These are phyloP conservation scores for Bactericera cockerelli DNA, from an alignment of 1,140 invertebrate genomes.

Conservation along the genomic window DNA sequence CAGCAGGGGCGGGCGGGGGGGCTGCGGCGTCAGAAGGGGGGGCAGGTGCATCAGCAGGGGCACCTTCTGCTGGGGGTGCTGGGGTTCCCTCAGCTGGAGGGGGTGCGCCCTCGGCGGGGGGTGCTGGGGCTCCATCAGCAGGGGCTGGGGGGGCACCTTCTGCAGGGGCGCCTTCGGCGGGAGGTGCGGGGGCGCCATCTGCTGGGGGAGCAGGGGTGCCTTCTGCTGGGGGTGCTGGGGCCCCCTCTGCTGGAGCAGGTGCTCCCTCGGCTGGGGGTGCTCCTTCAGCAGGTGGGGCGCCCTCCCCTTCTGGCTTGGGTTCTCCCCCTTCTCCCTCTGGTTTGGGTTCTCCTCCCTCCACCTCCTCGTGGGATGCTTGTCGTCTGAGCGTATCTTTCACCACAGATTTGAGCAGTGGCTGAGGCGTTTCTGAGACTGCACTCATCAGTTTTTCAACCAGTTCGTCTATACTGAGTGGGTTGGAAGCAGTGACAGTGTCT, in stretches of 20 bases:
- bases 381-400: conserved; percentile 25
- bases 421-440: conserved; percentile 24
- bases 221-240: not conserved
- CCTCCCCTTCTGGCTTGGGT: not conserved
- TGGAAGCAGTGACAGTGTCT: conserved; percentile 28
- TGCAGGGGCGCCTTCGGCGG: not conserved
- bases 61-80: not conserved
- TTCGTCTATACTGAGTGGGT: conserved; percentile 27
- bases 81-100: not conserved
- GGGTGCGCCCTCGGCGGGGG: conserved; percentile 8
- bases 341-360: not conserved
- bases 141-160: not conserved
- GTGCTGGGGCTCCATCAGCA: conserved; percentile 7
- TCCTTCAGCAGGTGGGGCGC: conserved; percentile 13
- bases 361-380: conserved; percentile 20
- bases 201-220: conserved; percentile 2
- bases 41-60: not conserved
- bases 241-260: not conserved
- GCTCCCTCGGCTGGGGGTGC: not conserved
- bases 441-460: conserved; percentile 26
- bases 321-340: not conserved
- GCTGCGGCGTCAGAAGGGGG: not conserved
- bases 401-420: conserved; percentile 25
- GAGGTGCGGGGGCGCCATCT: not conserved
- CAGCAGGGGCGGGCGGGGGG: not conserved